Evolutionary conservation across 2,797 vertebrate species (phyloP), one percentile per base, ranked within the genome.

Genomic region (Fringilla coelebs): DNA sequence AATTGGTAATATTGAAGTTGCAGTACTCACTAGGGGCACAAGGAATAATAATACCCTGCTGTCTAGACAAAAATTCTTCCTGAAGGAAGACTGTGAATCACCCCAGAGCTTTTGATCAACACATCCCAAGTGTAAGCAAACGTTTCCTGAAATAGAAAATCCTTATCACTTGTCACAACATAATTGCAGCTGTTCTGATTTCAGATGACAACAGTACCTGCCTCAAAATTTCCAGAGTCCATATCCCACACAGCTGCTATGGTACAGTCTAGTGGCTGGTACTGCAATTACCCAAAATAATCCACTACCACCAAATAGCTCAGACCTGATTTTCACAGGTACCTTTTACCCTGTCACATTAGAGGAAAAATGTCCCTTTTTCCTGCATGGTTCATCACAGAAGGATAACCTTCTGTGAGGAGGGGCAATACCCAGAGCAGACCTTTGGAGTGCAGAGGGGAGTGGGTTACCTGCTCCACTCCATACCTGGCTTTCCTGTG

Each of bases 1-100:
- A 97, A 95, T 91, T 65, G 90, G 91, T 77, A 71, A 93, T 49
- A n/a, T 57, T 73, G 68, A 72, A 72, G 58, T 48, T n/a, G 5
- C 20, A 65, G 18, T n/a, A 58, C 85, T 90, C 65, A 41, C 88
- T 72, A 75, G 62, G 76, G 94, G 77, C 82, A 83, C 16, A 22
- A 94, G 73, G 24, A 86, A 88, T 65, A 90, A 88, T 45, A 93
- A 86, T 34, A 92, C 52, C 49, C 65, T 51, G 36, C 48, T 80
- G 87, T 79, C 88, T 88, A 93, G 78, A 74, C 65, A 91, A n/a
- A 87, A 83, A 41, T 72, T 80, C 12, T 65, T 90, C 86, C 52
- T 65, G 57, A 93, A 88, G 55, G 49, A 93, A 52, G 51, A 45
- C 41, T 76, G 58, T 70, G 79, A 92, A 79, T 95, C 82, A 91